Conservation (phyloP, 2,797 vertebrate species). For the Helarctos malayanus region DNA sequence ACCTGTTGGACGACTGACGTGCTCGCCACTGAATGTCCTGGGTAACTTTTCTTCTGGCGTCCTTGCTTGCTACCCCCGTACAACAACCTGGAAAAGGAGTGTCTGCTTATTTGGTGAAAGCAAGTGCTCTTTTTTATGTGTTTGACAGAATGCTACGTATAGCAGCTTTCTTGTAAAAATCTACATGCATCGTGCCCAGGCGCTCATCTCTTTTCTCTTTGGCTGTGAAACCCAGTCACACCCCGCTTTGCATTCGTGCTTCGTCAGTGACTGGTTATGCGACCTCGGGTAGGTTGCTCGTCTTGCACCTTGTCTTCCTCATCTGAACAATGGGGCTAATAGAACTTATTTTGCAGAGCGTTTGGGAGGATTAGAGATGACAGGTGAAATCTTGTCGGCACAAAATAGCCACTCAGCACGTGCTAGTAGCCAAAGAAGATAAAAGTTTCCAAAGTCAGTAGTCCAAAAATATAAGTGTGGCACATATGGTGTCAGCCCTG, state of each 20-base stretch:
- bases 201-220: neutral
- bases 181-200: accelerated
- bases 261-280: neutral
- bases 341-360: neutral
- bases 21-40: neutral
- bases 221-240: neutral
- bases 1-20: neutral
- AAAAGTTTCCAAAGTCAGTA: neutral
- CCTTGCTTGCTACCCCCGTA: neutral
- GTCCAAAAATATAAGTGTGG: neutral
- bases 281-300: neutral
- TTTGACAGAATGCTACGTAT: neutral
- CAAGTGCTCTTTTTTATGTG: neutral
- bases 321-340: neutral
- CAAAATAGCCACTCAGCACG: neutral
- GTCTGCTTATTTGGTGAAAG: neutral
- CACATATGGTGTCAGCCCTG: neutral
- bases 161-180: neutral
- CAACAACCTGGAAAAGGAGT: slow-evolving; percentile 16
- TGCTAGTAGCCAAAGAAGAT: neutral
- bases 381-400: neutral
- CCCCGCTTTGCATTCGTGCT: neutral
- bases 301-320: neutral
- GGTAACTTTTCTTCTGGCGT: neutral
- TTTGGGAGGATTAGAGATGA: neutral